Evolutionary conservation across 2,888 invertebrate genomes (phyloP).

Genomic region (Anthophora plumipes): DNA sequence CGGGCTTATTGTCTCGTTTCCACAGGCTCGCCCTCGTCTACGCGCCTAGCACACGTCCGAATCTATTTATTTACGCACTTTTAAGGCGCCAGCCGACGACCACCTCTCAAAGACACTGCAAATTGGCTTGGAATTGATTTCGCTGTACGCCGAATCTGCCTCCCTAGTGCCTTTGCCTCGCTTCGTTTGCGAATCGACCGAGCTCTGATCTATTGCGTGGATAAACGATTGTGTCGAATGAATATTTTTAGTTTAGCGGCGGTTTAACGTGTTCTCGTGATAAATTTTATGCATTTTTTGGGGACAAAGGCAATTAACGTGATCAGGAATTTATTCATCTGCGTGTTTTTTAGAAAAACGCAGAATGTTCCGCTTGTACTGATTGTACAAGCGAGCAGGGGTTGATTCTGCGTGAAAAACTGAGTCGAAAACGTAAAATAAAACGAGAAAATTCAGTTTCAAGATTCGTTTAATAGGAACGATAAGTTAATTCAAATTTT

Average conservation of each 20-base stretch:
- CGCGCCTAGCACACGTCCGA: slow-evolving; percentile 68
- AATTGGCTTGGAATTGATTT: slow-evolving; percentile 82
- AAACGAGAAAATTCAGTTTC: no score
- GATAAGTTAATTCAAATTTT: no score
- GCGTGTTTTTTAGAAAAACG: no score
- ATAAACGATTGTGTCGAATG: neutral
- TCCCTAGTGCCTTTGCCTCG: neutral
- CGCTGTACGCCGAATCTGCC: slow-evolving; percentile 57
- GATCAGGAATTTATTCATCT: no score
- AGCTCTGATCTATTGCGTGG: neutral
- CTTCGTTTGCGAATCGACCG: neutral
- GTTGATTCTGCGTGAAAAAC: no score
- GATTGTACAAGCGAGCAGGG: no score
- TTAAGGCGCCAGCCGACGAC: slow-evolving; percentile 73
- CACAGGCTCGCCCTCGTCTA: slow-evolving; percentile 57
- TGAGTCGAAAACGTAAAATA: no score
- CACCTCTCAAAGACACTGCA: slow-evolving; percentile 71
- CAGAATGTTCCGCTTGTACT: no score
- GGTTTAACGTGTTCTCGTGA: no score
- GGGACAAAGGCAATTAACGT: no score
- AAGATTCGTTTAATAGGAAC: no score
- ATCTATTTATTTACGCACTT: slow-evolving; percentile 83
- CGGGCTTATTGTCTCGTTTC: slow-evolving; percentile 79
- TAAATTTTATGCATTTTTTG: no score
- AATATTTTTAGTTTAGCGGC: neutral